These are phyloP conservation scores for Aleiodes leptofemur DNA, from an alignment of 2,888 invertebrate genomes.

Conservation along the genomic window DNA sequence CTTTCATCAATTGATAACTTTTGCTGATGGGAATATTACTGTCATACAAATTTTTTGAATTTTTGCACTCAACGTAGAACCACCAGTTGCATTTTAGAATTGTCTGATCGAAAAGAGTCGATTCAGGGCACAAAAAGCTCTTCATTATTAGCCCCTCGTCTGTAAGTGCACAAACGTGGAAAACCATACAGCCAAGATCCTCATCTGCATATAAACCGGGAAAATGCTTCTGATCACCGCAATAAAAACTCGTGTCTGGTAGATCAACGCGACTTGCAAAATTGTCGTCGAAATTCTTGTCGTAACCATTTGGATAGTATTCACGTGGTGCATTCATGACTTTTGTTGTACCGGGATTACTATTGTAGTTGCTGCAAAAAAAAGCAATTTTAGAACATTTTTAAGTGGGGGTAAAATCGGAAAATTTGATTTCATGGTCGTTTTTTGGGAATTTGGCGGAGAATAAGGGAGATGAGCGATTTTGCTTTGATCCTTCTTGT, in stretches of 20 bases:
- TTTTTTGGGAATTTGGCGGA: conserved; percentile 37
- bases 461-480: not conserved
- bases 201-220: conserved; percentile 93
- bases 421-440: too few relatives aligned
- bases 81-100: conserved; percentile 96
- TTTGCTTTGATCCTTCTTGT: too few relatives aligned
- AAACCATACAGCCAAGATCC: conserved; percentile 93
- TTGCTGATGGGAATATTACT: conserved; percentile 94
- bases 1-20: conserved; percentile 94
- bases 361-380: conserved; percentile 61
- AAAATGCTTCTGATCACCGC: conserved; percentile 93
- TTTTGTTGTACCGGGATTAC: conserved; percentile 76
- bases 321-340: conserved; percentile 94
- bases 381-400: conserved; percentile 33
- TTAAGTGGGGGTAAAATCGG: not conserved
- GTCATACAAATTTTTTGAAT: conserved; percentile 87
- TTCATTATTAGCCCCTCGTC: conserved; percentile 94
- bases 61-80: conserved; percentile 94
- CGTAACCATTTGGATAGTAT: conserved; percentile 91
- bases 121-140: conserved; percentile 93
- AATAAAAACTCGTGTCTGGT: conserved; percentile 89
- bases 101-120: conserved; percentile 93
- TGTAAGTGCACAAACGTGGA: conserved; percentile 93
- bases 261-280: conserved; percentile 90
- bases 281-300: conserved; percentile 92